Percentiles rank a stretch among this genome's conserved stretches.
Evolutionary conservation across 2,113 vertebrate genomes (phyloP).

Genomic region (Rhinichthys klamathensis): DNA sequence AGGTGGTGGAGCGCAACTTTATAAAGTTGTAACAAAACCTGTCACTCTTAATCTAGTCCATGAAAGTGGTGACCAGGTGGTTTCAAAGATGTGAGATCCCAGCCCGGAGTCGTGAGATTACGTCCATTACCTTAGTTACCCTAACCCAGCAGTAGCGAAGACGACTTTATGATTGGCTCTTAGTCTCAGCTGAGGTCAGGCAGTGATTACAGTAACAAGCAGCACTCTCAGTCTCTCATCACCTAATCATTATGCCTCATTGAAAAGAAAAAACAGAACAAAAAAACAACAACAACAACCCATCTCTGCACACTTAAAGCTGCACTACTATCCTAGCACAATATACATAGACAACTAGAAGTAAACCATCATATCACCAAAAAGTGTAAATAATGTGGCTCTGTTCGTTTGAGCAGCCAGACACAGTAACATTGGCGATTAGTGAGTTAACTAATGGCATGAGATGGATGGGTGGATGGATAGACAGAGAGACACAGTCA

Average conservation of each 20-base stretch:
- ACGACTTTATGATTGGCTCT: background rate
- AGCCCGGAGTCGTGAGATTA: slow-evolving; percentile 2
- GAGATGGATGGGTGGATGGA: no score
- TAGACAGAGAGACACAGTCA: no score
- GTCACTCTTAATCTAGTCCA: slow-evolving; percentile 23
- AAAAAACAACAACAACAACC: background rate
- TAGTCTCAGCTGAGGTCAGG: background rate
- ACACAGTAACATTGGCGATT: background rate
- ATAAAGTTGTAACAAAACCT: slow-evolving; percentile 5
- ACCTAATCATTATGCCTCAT: background rate
- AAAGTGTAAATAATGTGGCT: background rate
- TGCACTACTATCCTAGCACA: background rate
- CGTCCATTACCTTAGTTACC: background rate
- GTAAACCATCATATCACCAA: background rate
- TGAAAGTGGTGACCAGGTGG: slow-evolving; percentile 28
- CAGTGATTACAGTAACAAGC: slow-evolving; percentile 24
- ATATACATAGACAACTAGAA: background rate
- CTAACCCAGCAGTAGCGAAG: background rate
- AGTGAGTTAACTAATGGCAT: background rate
- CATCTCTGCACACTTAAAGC: background rate
- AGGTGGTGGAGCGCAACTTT: background rate
- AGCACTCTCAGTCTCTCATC: background rate
- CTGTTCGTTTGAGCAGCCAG: background rate
- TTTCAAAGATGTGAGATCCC: slow-evolving; percentile 27
- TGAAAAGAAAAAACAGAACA: background rate